phyloP scores from a whole-genome alignment of 2,113 vertebrate genomes.

The Calyptommatus sinebrachiatus region DNA sequence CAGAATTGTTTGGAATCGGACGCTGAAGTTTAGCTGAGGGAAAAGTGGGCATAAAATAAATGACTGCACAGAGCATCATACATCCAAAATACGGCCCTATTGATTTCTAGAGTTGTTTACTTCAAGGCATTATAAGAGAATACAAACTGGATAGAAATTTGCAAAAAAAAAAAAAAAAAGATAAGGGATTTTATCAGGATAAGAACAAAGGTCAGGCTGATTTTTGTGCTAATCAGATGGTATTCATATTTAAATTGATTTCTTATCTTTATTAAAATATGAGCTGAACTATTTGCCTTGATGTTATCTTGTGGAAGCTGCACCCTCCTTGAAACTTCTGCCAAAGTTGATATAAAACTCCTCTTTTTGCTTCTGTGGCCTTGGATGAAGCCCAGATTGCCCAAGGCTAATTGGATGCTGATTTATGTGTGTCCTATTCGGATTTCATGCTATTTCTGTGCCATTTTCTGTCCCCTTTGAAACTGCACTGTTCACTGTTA shows the following conservation, averaged over 20 bases:
- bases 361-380: background rate
- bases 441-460: background rate
- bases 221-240: constrained; percentile 12
- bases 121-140: constrained; percentile 18
- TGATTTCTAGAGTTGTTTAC: constrained; percentile 3
- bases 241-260: constrained; percentile 25
- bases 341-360: constrained; percentile 34
- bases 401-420: background rate
- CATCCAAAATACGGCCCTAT: too few species aligned
- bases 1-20: too few species aligned
- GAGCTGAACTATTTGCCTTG: background rate
- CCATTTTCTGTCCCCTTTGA: background rate
- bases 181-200: background rate
- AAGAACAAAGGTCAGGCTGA: constrained; percentile 16
- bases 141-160: background rate
- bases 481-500: background rate
- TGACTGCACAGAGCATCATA: too few species aligned
- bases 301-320: constrained; percentile 25
- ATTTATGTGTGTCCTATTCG: background rate
- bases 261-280: constrained; percentile 29
- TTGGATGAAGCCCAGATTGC: constrained; percentile 3
- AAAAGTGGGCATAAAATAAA: too few species aligned
- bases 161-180: background rate
- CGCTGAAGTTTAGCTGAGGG: too few species aligned
- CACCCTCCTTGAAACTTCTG: background rate